phyloP scores from a whole-genome alignment of 2,113 vertebrate species.

The Sylvicapra grimmia region DNA sequence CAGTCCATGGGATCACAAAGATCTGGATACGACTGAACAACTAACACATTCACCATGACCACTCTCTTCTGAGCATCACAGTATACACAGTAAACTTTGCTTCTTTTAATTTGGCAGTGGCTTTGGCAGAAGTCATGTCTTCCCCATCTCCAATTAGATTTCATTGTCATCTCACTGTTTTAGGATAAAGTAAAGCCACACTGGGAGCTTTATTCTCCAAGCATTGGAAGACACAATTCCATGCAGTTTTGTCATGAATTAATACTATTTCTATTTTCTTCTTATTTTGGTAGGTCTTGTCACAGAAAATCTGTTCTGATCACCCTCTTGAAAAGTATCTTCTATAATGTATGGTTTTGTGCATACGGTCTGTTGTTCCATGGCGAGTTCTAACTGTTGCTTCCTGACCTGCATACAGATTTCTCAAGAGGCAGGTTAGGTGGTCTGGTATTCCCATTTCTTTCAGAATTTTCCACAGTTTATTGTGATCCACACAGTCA shows the following conservation, averaged over 20 bases:
- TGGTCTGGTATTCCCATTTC: no score
- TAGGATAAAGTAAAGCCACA: neutral
- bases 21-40: neutral
- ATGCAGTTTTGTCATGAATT: neutral
- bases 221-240: neutral
- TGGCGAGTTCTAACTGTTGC: no score
- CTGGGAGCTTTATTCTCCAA: neutral
- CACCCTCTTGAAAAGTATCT: neutral
- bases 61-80: conserved; percentile 9
- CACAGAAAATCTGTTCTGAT: neutral
- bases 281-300: neutral
- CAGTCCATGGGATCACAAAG: neutral
- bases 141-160: neutral
- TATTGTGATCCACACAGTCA: no score
- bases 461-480: no score
- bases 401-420: no score
- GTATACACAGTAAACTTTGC: neutral
- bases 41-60: neutral
- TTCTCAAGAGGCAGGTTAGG: no score
- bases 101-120: conserved; percentile 37
- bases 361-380: no score
- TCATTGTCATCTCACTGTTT: neutral
- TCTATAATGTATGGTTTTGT: neutral
- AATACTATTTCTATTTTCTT: neutral
- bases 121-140: neutral